phyloP scores from a whole-genome alignment of 1,140 invertebrate species.

The Trichonephila clavata region DNA sequence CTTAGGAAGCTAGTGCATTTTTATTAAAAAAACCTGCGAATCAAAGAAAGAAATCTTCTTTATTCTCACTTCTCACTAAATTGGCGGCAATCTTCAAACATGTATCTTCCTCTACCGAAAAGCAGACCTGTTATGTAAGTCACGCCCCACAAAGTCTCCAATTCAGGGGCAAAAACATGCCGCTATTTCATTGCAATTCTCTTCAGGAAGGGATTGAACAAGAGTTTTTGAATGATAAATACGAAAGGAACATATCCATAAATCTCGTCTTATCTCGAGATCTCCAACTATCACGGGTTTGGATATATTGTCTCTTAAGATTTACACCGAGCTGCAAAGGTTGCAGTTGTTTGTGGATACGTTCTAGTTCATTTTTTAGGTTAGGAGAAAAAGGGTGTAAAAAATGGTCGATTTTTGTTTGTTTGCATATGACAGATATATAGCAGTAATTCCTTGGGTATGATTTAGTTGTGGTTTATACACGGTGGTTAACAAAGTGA shows the following conservation, averaged over 20 bases:
- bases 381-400: background rate
- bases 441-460: too few species aligned
- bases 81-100: slow-evolving; percentile 35
- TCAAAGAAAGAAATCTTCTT: background rate
- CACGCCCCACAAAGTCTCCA: background rate
- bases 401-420: too few species aligned
- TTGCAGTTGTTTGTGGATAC: slow-evolving; percentile 25
- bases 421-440: too few species aligned
- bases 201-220: background rate
- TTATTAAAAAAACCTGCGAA: background rate
- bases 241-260: background rate
- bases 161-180: slow-evolving; percentile 13
- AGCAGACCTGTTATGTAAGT: slow-evolving; percentile 13
- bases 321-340: slow-evolving; percentile 30
- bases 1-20: too few species aligned
- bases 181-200: background rate
- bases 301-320: slow-evolving; percentile 26
- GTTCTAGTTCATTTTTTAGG: background rate
- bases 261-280: slow-evolving; percentile 45
- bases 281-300: background rate
- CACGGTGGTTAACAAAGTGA: too few species aligned
- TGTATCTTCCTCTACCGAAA: background rate
- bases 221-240: slow-evolving; percentile 34
- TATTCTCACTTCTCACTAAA: background rate
- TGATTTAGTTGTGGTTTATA: too few species aligned